Conservation (phyloP, 1,140 invertebrate species). For the Hetaerina americana region DNA sequence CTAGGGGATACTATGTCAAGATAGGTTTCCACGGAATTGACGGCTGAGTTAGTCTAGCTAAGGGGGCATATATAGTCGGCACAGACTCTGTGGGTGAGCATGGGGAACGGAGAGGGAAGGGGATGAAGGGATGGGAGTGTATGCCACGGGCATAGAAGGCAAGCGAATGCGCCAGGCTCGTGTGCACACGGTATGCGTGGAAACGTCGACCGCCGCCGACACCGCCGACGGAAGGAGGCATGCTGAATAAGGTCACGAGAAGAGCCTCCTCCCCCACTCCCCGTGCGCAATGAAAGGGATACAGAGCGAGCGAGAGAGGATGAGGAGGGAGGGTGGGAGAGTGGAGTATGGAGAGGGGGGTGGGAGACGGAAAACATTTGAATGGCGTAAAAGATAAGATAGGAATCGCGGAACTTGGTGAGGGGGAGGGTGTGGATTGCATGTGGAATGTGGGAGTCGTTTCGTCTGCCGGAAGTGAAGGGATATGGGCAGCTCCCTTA, state of each 20-base stretch:
- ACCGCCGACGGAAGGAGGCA: too few relatives aligned
- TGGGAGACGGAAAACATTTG: neutral
- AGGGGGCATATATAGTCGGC: neutral
- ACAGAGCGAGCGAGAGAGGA: too few relatives aligned
- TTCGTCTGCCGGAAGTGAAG: too few relatives aligned
- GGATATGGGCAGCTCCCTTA: too few relatives aligned
- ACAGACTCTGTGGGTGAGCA: too few relatives aligned
- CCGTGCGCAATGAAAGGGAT: too few relatives aligned
- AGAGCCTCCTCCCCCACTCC: too few relatives aligned
- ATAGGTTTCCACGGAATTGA: neutral
- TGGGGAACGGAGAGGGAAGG: neutral
- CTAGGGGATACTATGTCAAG: neutral
- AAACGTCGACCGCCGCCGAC: neutral
- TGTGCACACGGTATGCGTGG: neutral
- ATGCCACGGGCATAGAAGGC: too few relatives aligned
- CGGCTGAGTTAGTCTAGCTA: neutral
- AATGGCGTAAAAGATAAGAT: neutral
- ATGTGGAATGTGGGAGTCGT: too few relatives aligned
- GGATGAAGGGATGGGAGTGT: neutral
- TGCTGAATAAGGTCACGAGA: neutral
- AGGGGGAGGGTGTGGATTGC: too few relatives aligned
- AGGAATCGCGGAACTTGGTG: neutral
- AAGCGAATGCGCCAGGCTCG: too few relatives aligned
- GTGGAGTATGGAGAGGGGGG: neutral
- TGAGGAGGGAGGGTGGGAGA: too few relatives aligned